Evolutionary conservation across 2,113 vertebrate genomes (phyloP).

Genomic region (Crotalus helleri): DNA sequence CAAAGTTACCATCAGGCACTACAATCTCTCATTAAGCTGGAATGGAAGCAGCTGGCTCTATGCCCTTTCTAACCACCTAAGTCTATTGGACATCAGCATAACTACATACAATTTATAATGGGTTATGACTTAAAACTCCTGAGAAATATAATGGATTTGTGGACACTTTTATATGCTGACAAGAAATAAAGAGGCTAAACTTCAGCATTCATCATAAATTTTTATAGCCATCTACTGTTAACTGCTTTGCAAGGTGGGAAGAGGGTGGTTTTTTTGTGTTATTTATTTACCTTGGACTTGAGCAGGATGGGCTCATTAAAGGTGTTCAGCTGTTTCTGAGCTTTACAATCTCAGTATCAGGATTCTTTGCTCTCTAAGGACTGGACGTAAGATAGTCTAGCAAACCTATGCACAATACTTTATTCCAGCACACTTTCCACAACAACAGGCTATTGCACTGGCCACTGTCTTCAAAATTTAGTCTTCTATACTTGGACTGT

Average conservation of each 20-base stretch:
- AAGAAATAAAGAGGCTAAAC: slow-evolving; percentile 8
- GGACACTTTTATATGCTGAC: slow-evolving; percentile 24
- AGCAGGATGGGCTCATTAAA: slow-evolving; percentile 73
- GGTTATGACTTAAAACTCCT: not conserved
- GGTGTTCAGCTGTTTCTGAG: slow-evolving; percentile 76
- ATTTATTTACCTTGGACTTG: slow-evolving; percentile 61
- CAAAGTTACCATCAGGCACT: not conserved
- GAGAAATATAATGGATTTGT: slow-evolving; percentile 20
- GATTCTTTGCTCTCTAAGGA: not conserved
- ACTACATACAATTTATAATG: slow-evolving; percentile 5
- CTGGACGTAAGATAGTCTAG: not conserved
- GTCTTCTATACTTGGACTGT: not conserved
- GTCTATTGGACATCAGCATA: slow-evolving; percentile 9
- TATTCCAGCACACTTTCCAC: not conserved
- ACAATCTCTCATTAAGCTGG: slow-evolving; percentile 15
- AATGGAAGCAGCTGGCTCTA: slow-evolving; percentile 28
- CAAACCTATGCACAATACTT: not conserved
- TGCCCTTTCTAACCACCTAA: slow-evolving; percentile 11
- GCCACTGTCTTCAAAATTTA: not conserved
- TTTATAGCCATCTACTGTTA: slow-evolving; percentile 21
- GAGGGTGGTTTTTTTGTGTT: not conserved
- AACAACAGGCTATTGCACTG: not conserved
- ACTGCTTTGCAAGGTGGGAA: not conserved
- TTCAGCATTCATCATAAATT: slow-evolving; percentile 8
- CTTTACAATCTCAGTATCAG: slow-evolving; percentile 75